Conservation (phyloP, 2,888 invertebrate species). For the Calliphora vomitoria region DNA sequence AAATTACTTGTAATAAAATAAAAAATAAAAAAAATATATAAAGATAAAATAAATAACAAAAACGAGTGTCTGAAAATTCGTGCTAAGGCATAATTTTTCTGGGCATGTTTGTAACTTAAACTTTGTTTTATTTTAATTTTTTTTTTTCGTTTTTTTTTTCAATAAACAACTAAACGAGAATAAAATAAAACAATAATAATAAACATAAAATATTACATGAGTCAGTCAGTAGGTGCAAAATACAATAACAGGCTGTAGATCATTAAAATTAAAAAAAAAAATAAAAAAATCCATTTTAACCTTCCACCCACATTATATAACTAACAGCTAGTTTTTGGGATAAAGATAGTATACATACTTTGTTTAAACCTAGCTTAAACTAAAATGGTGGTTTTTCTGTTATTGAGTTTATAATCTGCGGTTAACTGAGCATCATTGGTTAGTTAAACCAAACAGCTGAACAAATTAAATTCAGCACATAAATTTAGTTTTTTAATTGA, state of each 20-base stretch:
- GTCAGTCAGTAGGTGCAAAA: slow-evolving; percentile 22
- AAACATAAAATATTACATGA: slow-evolving; percentile 8
- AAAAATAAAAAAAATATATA: slow-evolving; percentile 31
- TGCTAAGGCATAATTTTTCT: slow-evolving; percentile 11
- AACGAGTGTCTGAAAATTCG: slow-evolving; percentile 22
- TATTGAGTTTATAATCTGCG: no score
- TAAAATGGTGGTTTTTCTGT: no score
- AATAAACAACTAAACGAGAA: slow-evolving; percentile 10
- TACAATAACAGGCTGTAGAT: background rate
- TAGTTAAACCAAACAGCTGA: no score
- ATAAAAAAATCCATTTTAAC: background rate
- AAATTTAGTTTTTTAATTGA: no score
- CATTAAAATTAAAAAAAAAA: background rate
- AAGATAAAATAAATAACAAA: slow-evolving; percentile 38
- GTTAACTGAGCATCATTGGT: no score
- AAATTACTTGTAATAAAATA: slow-evolving; percentile 1
- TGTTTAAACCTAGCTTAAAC: no score
- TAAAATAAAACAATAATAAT: slow-evolving; percentile 19
- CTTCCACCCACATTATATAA: background rate
- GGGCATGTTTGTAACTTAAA: slow-evolving; percentile 37
- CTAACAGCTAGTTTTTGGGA: no score
- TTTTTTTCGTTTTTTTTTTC: slow-evolving; percentile 28
- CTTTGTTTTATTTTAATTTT: slow-evolving; percentile 10
- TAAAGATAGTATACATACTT: no score
- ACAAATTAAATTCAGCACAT: no score